Base-by-base conservation (phyloP, 2,888 invertebrate genomes). In the Trachelus iudaicus region DNA sequence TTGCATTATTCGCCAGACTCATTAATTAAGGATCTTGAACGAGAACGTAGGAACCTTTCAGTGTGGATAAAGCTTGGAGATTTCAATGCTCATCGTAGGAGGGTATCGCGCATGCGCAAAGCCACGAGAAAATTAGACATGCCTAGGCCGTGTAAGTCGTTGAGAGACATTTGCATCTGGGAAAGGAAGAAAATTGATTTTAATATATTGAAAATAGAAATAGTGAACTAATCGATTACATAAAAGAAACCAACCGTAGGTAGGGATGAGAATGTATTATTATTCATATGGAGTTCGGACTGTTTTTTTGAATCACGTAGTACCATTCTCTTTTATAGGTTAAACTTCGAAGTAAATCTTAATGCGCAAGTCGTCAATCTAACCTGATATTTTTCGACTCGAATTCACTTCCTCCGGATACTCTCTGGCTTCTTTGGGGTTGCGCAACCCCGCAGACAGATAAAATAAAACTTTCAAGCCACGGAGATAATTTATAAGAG, bases 391-490 rank as follows among this genome's bases (percentile, higher is more conserved):
- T 56, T 56, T 56, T 56, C 56, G 9, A 56, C 56, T 56, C 56
- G 56, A 15, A 9, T 56, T 56, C 56, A 56, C 56, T 23, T 56
- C 56, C 56, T 23, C 56, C 6, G 56, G 23, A 23, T 23, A 1
- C 15, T 40, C 23, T 15, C 40, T 40, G 40, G 4, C 9, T 9
- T 23, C 23, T 23, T 15, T 56, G 23, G 23, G 56, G 9, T 56
- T 1, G 56, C 9, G 56, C 23, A 56, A 56, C 56, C 56, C 56
- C 56, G 56, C 56, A 56, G 56, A 56, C 56, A 71, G 87, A 87
- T 89, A 85, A 88, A 89, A 89, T 88, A 89, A 87, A 86, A 84
- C 83, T 78, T 71, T 71, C 71, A 3, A 31, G 77, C 79, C 81
- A 81, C 78, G 76, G 80, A 56, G 84, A 89, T 89, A 87, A 87